phyloP scores from a whole-genome alignment of 1,140 invertebrate species.

The Pseudomyrmex gracilis region DNA sequence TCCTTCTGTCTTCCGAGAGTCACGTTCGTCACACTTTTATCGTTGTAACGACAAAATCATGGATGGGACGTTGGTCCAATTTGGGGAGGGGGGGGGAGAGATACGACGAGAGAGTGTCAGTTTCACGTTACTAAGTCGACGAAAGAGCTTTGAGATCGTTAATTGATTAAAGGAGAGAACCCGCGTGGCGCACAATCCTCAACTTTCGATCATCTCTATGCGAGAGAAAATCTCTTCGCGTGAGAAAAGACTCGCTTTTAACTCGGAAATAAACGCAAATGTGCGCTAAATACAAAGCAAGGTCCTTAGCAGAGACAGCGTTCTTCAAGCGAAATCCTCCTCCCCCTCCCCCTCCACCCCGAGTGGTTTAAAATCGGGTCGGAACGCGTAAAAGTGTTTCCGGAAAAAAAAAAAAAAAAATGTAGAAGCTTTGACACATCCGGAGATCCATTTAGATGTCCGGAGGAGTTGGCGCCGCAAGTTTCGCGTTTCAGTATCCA shows the following conservation, averaged over 20 bases:
- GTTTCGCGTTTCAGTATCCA: constrained; percentile 71
- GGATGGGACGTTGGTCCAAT: constrained; percentile 64
- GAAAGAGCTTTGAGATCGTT: background rate
- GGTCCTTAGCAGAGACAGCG: background rate
- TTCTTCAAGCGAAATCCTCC: background rate
- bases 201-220: constrained; percentile 20
- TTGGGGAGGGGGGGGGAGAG: constrained; percentile 33
- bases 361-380: constrained; percentile 32
- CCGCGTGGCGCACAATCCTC: constrained; percentile 7
- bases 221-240: background rate
- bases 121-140: constrained; percentile 70
- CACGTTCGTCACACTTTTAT: constrained; percentile 66
- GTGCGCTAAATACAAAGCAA: background rate
- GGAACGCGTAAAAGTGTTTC: constrained; percentile 13
- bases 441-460: constrained; percentile 43
- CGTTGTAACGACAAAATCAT: constrained; percentile 35
- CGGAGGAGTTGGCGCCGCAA: constrained; percentile 37
- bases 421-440: constrained; percentile 41
- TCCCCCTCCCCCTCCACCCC: too few relatives aligned
- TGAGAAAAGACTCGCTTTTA: constrained; percentile 16
- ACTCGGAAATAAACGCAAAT: background rate
- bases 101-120: constrained; percentile 62
- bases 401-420: constrained; percentile 16
- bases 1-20: constrained; percentile 52
- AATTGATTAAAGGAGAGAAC: constrained; percentile 23